Evolutionary conservation across 1,140 invertebrate species (phyloP).

Genomic region (Nomia melanderi): DNA sequence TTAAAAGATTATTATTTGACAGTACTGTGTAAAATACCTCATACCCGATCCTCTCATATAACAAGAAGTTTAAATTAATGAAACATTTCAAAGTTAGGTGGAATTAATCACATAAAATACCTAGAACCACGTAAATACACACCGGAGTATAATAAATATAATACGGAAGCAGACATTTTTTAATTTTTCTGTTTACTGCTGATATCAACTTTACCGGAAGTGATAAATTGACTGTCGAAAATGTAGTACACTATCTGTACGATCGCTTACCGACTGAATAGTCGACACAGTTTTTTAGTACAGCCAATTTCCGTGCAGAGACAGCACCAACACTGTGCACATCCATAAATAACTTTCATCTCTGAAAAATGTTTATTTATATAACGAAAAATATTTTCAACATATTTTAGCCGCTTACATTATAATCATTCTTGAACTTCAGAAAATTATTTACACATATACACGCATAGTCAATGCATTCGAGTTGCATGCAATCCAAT

Average conservation of each 20-base stretch:
- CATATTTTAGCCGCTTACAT: background rate
- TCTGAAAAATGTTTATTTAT: background rate
- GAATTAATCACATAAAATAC: background rate
- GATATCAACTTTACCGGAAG: background rate
- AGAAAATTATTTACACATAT: background rate
- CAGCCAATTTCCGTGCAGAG: background rate
- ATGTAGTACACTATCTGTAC: background rate
- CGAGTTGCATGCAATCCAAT: background rate
- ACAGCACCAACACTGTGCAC: background rate
- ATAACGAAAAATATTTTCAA: background rate
- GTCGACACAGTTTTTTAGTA: background rate
- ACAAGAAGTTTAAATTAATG: background rate
- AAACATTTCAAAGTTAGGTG: background rate
- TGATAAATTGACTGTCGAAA: background rate
- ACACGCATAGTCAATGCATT: too few relatives aligned
- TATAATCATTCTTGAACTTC: background rate
- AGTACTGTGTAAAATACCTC: background rate
- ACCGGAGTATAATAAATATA: background rate
- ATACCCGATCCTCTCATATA: background rate
- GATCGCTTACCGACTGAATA: background rate
- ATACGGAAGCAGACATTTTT: background rate
- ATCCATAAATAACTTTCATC: background rate
- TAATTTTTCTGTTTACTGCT: background rate
- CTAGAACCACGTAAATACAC: background rate
- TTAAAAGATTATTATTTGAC: conserved; percentile 10